These are phyloP conservation scores for Calypte anna DNA, from an alignment of 2,113 vertebrate species.

Conservation along the genomic window DNA sequence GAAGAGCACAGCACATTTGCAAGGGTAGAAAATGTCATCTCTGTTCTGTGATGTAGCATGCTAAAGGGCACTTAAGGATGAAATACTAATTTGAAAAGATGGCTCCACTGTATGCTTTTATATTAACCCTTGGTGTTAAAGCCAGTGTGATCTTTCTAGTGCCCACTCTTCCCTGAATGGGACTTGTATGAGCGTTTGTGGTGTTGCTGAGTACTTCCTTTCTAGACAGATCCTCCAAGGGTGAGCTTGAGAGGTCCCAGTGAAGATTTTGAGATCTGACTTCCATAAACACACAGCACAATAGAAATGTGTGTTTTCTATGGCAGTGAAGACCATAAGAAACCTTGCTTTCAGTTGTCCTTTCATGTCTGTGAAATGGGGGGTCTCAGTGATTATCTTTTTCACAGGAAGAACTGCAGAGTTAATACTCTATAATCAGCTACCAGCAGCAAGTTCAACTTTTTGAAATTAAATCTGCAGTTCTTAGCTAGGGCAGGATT, in stretches of 20 bases:
- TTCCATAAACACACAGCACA: not conserved
- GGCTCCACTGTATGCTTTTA: not conserved
- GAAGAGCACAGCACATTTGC: not conserved
- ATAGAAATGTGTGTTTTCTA: not conserved
- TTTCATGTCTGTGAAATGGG: not conserved
- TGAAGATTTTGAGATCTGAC: not conserved
- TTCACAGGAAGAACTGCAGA: not conserved
- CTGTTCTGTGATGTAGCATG: slow-evolving; percentile 1
- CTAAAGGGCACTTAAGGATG: slow-evolving; percentile 2
- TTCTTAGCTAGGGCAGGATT: not conserved
- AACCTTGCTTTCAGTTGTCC: not conserved
- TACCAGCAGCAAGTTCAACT: not conserved
- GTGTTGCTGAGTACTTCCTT: not conserved
- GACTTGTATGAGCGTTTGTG: not conserved
- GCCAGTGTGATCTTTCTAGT: not conserved
- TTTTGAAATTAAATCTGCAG: not conserved
- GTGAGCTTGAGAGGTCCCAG: not conserved
- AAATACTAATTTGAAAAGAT: slow-evolving; percentile 10
- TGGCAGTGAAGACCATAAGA: not conserved
- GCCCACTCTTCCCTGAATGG: not conserved
- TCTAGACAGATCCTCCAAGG: not conserved
- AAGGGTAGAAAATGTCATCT: slow-evolving; percentile 25
- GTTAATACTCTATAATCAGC: not conserved
- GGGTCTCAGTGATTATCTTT: not conserved
- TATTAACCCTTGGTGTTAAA: not conserved